A percentile compares a stretch with the other conserved stretches of the same genome.
Evolutionary conservation across 2,888 invertebrate genomes (phyloP).

Genomic region (Rhagophthalmus giganteus): DNA sequence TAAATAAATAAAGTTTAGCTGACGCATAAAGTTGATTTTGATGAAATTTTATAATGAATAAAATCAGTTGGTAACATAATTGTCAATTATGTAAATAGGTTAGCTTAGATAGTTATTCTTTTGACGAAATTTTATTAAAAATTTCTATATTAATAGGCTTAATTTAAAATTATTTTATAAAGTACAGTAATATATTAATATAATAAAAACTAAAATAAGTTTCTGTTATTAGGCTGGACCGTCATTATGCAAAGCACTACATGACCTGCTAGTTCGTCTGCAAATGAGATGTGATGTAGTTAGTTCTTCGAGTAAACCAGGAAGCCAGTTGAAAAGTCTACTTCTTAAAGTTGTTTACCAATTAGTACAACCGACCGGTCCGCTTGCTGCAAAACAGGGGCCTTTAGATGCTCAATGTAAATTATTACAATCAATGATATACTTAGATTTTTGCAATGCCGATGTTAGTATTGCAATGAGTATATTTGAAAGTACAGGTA

Average conservation of each 20-base stretch:
- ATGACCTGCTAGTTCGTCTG: constrained; percentile 70
- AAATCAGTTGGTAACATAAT: no score
- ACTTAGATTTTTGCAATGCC: constrained; percentile 68
- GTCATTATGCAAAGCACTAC: constrained; percentile 71
- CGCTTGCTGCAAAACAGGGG: constrained; percentile 65
- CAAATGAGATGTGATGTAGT: constrained; percentile 68
- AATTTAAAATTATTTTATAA: no score
- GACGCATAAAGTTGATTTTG: no score
- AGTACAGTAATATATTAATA: no score
- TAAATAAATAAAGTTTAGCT: no score
- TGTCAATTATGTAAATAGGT: no score
- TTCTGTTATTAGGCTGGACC: constrained; percentile 68
- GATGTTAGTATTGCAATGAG: constrained; percentile 73
- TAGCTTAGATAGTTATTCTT: no score
- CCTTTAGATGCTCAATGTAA: constrained; percentile 78
- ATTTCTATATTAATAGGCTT: no score
- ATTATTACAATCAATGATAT: constrained; percentile 67
- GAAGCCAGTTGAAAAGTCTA: constrained; percentile 64
- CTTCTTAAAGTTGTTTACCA: constrained; percentile 72
- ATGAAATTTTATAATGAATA: neutral
- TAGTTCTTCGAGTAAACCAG: constrained; percentile 59
- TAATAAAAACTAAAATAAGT: no score
- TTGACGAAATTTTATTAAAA: no score
- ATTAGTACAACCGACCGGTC: constrained; percentile 68
- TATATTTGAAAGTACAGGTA: constrained; percentile 73